Conservation (phyloP, 1,140 invertebrate genomes). For the Oscheius sp. region DNA sequence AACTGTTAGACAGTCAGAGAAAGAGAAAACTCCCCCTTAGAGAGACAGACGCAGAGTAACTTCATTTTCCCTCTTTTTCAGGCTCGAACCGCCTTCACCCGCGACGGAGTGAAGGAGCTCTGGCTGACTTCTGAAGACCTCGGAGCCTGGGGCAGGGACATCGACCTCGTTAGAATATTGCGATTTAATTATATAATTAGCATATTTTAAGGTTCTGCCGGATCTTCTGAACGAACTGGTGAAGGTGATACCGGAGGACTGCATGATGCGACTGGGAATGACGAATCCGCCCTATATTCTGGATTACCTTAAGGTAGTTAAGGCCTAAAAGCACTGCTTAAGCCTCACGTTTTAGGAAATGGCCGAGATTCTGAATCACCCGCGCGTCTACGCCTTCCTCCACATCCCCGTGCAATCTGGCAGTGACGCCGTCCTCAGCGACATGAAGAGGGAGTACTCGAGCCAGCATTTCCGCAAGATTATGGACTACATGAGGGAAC, state of each 20-base stretch:
- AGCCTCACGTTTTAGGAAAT: slow-evolving; percentile 72
- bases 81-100: slow-evolving; percentile 72
- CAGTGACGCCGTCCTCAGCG: slow-evolving; percentile 83
- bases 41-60: too few relatives aligned
- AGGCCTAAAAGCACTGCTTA: not conserved
- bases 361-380: slow-evolving; percentile 80
- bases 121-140: slow-evolving; percentile 98
- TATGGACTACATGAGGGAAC: slow-evolving; percentile 77
- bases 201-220: slow-evolving; percentile 68
- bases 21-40: too few relatives aligned
- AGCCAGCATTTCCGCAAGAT: slow-evolving; percentile 82
- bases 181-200: not conserved
- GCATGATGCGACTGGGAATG: slow-evolving; percentile 69
- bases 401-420: slow-evolving; percentile 96
- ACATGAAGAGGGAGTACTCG: slow-evolving; percentile 95
- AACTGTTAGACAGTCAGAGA: too few relatives aligned
- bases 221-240: slow-evolving; percentile 82
- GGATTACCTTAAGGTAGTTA: slow-evolving; percentile 76
- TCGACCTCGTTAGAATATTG: slow-evolving; percentile 70
- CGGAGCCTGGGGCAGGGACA: slow-evolving; percentile 91
- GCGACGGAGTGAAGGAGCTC: slow-evolving; percentile 90
- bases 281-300: slow-evolving; percentile 94
- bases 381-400: slow-evolving; percentile 86
- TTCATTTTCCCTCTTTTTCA: not conserved
- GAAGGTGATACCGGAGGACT: slow-evolving; percentile 83